phyloP scores from a whole-genome alignment of 2,113 vertebrate species.

The Dissostichus mawsoni region DNA sequence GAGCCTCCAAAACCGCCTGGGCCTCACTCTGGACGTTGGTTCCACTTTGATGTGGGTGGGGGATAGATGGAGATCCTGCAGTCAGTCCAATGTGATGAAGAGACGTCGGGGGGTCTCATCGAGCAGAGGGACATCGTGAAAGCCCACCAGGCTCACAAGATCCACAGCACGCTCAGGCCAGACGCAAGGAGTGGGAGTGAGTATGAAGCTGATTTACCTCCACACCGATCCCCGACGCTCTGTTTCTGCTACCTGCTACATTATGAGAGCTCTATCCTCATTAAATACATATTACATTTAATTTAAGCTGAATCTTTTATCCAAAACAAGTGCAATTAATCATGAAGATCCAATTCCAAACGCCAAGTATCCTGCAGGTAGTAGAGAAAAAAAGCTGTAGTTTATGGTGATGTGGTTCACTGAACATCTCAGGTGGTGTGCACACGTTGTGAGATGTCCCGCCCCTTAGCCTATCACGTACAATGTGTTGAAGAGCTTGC shows the following conservation, averaged over 20 bases:
- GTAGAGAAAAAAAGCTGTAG: too few relatives aligned
- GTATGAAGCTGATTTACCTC: slow-evolving; percentile 71
- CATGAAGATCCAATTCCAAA: too few relatives aligned
- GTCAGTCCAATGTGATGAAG: slow-evolving; percentile 92
- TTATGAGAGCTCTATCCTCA: background rate
- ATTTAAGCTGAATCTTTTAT: too few relatives aligned
- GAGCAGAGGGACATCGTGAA: slow-evolving; percentile 97
- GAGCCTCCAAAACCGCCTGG: slow-evolving; percentile 62
- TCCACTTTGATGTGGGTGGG: slow-evolving; percentile 66
- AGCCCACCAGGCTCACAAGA: slow-evolving; percentile 96
- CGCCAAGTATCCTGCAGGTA: too few relatives aligned
- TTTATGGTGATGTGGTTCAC: too few relatives aligned
- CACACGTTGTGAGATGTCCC: too few relatives aligned
- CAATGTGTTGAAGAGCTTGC: too few relatives aligned
- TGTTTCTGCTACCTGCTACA: background rate
- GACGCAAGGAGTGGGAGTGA: slow-evolving; percentile 99
- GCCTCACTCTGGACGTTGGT: slow-evolving; percentile 81
- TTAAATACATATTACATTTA: background rate
- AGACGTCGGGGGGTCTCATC: slow-evolving; percentile 92
- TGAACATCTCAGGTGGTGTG: too few relatives aligned
- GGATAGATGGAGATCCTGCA: slow-evolving; percentile 79
- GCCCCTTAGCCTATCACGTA: too few relatives aligned
- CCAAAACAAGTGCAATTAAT: too few relatives aligned
- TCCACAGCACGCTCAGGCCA: slow-evolving; percentile 96
- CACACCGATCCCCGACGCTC: background rate